phyloP scores from a whole-genome alignment of 2,797 vertebrate species.

The Decapterus maruadsi region DNA sequence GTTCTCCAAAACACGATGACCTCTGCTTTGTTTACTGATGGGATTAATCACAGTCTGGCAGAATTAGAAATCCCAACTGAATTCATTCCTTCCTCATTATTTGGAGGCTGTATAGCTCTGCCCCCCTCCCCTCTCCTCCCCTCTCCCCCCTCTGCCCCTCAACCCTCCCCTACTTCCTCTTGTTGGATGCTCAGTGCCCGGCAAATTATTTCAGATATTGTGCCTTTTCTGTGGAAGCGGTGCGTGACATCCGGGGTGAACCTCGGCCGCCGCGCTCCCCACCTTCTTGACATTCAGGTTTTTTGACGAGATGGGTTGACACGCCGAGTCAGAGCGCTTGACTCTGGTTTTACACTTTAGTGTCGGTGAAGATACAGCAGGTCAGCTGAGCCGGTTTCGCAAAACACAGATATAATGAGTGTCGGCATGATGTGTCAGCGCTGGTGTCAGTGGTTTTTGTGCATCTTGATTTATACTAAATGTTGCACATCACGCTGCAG shows the following conservation, averaged over 20 bases:
- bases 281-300: constrained; percentile 9
- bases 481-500: neutral
- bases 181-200: constrained; percentile 16
- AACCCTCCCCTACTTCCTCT: constrained; percentile 20
- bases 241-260: neutral
- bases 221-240: neutral
- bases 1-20: constrained; percentile 89
- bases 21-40: constrained; percentile 90
- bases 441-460: neutral
- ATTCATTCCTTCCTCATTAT: constrained; percentile 81
- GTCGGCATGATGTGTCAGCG: neutral
- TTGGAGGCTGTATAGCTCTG: constrained; percentile 54
- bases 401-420: neutral
- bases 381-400: neutral
- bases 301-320: neutral
- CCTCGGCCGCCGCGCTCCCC: neutral
- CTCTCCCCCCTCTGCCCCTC: constrained; percentile 4
- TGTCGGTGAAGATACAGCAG: neutral
- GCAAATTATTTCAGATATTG: constrained; percentile 25
- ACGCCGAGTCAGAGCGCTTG: neutral
- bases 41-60: constrained; percentile 85
- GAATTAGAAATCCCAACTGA: constrained; percentile 84
- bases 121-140: constrained; percentile 18
- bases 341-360: neutral
- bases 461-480: neutral